A percentile compares a stretch with the other conserved stretches of the same genome.
phyloP scores from a whole-genome alignment of 2,113 vertebrate species.

The Ailurus styani region DNA sequence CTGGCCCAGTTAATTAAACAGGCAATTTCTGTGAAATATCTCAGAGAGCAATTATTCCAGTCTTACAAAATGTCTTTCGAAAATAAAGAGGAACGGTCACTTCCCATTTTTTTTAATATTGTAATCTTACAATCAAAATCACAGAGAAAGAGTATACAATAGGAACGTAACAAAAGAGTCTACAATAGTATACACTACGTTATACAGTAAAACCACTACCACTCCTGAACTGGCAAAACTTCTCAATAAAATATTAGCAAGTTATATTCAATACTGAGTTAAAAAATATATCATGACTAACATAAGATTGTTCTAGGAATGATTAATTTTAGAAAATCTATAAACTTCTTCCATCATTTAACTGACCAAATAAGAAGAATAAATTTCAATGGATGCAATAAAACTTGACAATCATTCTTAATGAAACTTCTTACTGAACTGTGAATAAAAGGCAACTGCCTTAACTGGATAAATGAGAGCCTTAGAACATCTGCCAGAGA shows the following conservation, averaged over 20 bases:
- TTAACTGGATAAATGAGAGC: neutral
- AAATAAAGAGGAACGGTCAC: neutral
- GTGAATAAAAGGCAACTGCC: neutral
- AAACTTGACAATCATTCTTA: neutral
- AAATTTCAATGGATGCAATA: neutral
- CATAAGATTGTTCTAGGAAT: neutral
- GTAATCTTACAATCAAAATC: neutral
- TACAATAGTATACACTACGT: neutral
- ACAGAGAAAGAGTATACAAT: neutral
- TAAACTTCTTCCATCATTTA: neutral
- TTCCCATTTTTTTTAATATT: neutral
- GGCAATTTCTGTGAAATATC: neutral
- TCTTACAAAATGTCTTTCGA: neutral
- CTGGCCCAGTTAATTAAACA: neutral
- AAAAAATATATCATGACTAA: neutral
- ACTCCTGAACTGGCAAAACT: neutral
- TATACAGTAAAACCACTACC: neutral
- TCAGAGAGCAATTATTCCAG: neutral
- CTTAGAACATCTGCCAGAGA: neutral
- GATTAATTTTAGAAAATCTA: neutral
- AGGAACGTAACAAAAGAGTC: neutral
- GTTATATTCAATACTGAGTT: neutral
- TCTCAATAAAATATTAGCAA: neutral
- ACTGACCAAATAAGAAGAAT: neutral
- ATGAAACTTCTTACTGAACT: neutral